Percentiles rank a stretch among this genome's conserved stretches.
phyloP scores from a whole-genome alignment of 1,140 invertebrate species.

The Papilio xuthus region DNA sequence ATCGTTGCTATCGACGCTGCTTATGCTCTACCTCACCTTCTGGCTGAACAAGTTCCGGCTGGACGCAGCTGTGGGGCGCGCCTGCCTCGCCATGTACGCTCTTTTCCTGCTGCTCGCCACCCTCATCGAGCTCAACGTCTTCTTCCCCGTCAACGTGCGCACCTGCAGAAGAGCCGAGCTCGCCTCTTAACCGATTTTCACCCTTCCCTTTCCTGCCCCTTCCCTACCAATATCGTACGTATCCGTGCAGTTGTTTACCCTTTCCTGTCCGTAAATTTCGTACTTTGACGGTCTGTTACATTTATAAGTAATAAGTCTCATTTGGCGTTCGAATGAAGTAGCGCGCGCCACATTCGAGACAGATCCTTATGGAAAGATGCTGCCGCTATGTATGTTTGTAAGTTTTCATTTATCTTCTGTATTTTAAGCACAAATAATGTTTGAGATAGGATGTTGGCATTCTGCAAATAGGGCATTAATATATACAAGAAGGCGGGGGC shows the following conservation, averaged over 20 bases:
- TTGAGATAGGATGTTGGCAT: not conserved
- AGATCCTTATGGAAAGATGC: not conserved
- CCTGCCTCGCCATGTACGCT: conserved; percentile 91
- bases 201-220: not conserved
- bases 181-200: conserved; percentile 57
- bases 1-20: conserved; percentile 90
- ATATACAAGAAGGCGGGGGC: too few relatives aligned
- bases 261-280: conserved; percentile 1
- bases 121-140: conserved; percentile 93
- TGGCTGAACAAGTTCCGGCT: conserved; percentile 92
- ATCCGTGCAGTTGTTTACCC: conserved; percentile 2
- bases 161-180: conserved; percentile 84
- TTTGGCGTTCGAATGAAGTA: conserved; percentile 21
- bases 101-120: conserved; percentile 92
- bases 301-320: conserved; percentile 13
- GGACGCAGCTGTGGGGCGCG: conserved; percentile 89
- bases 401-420: conserved; percentile 12
- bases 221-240: not conserved
- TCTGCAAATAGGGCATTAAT: not conserved
- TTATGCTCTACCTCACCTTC: conserved; percentile 90
- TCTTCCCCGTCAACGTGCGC: conserved; percentile 93
- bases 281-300: conserved; percentile 21
- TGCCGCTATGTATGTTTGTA: conserved; percentile 23
- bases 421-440: conserved; percentile 5
- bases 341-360: not conserved